Conservation (phyloP, 2,888 invertebrate species). For the Spisula subtruncata region DNA sequence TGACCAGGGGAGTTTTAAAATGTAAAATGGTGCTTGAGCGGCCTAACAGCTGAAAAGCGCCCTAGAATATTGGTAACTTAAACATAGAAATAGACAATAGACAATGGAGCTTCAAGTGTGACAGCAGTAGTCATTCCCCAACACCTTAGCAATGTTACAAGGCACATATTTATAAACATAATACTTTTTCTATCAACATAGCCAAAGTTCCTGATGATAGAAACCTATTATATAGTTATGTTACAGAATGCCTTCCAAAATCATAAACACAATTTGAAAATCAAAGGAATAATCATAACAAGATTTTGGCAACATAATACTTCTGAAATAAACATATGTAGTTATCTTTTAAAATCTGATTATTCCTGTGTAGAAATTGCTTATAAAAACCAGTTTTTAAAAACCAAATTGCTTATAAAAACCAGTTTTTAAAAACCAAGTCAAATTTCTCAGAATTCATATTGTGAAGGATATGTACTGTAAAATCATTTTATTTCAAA, state of each 20-base stretch:
- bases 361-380: not conserved
- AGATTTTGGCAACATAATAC: not conserved
- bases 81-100: too few species aligned
- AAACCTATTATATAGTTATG: not conserved
- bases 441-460: not conserved
- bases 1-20: too few species aligned
- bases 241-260: not conserved
- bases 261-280: not conserved
- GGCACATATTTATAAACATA: too few species aligned
- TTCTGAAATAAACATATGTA: not conserved
- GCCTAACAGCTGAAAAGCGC: too few species aligned
- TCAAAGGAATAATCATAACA: constrained; percentile 14
- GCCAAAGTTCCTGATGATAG: constrained; percentile 9
- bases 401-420: not conserved
- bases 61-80: too few species aligned
- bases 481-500: too few species aligned
- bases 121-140: too few species aligned
- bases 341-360: not conserved
- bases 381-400: not conserved
- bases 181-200: not conserved
- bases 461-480: too few species aligned
- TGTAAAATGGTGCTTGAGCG: too few species aligned
- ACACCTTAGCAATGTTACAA: too few species aligned
- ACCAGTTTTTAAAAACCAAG: not conserved
- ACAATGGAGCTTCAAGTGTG: too few species aligned